Base-by-base conservation (phyloP, 2,113 vertebrate genomes). In the rabbit (Oryctolagus cuniculus) region DNA sequence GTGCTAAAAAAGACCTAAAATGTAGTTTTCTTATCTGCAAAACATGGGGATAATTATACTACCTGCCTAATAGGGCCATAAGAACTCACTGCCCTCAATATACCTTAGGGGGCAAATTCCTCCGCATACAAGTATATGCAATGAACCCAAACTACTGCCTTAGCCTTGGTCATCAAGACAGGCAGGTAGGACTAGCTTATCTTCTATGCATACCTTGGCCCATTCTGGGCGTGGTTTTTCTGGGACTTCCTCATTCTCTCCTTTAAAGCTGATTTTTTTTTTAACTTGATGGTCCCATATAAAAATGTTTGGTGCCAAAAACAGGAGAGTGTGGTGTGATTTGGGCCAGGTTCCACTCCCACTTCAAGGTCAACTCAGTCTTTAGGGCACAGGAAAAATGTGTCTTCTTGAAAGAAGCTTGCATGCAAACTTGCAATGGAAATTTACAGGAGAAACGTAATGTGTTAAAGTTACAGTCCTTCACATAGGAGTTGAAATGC, bases 21-120 rank as follows among this genome's bases (percentile, higher is more conserved):
- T 75, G 63, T 25, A 73, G 31, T 90, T 92, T 97, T 96, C 81
- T 88, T n/a, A 63, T 94, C 94, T 95, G 88, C 86, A 93, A 95
- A 95, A 86, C 88, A 72, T 44, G 36, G 22, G 4, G 31, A 82
- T 27, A 87, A 93, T 85, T 75, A 88, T 80, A 27, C 31, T 72
- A 91, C 58, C 94, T 92, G 61, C 31, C 58, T 73, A 21, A 29
- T 0, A 66, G 74, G 34, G n/a, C 64, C 61, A 27, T 61, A 79
- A 83, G 75, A 86, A 66, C 53, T 75, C 55, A 66, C 17, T 89
- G 79, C 72, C 63, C 36, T 93, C 75, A 73, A 25, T 22, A 61
- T 0, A 25, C 53, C 34, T 81, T 34, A 0, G 38, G 31, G 27
- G 24, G 19, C 8, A 7, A 49, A 11, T 85, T 88, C 72, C 83